Percentiles rank a stretch among this genome's conserved stretches.
These are phyloP conservation scores for Limnodromus scolopaceus DNA, from an alignment of 2,797 vertebrate species.

Conservation along the genomic window DNA sequence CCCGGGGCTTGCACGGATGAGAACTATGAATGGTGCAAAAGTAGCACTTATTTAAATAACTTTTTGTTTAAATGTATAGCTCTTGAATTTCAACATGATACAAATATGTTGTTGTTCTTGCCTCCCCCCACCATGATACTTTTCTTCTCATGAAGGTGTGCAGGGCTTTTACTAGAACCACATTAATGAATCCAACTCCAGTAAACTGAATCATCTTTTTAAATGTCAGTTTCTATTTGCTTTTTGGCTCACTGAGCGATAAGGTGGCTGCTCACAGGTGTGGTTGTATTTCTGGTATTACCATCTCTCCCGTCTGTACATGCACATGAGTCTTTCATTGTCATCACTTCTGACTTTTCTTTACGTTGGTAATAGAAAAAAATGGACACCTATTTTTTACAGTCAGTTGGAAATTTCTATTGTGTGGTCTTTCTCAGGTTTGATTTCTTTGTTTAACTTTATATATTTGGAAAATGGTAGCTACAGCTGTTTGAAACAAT, in stretches of 20 bases:
- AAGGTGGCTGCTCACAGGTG: neutral
- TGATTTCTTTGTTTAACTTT: neutral
- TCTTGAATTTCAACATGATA: neutral
- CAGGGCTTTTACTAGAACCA: neutral
- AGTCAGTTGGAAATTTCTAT: neutral
- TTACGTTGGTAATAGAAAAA: neutral
- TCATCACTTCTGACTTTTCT: neutral
- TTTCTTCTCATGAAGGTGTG: neutral
- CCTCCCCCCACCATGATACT: rapidly evolving
- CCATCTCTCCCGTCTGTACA: neutral
- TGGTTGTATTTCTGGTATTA: neutral
- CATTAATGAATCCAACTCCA: neutral
- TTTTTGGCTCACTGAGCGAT: neutral
- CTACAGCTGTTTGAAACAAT: neutral
- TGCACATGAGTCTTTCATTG: neutral
- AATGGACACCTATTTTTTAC: neutral
- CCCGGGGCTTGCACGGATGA: neutral
- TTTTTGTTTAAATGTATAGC: rapidly evolving
- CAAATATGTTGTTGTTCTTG: neutral
- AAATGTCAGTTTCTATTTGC: neutral
- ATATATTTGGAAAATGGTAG: neutral
- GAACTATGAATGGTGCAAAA: neutral
- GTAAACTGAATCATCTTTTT: neutral
- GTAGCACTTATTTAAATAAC: neutral
- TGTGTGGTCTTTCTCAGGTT: neutral